phyloP scores from a whole-genome alignment of 2,113 vertebrate species.

The Oncorhynchus kisutch region DNA sequence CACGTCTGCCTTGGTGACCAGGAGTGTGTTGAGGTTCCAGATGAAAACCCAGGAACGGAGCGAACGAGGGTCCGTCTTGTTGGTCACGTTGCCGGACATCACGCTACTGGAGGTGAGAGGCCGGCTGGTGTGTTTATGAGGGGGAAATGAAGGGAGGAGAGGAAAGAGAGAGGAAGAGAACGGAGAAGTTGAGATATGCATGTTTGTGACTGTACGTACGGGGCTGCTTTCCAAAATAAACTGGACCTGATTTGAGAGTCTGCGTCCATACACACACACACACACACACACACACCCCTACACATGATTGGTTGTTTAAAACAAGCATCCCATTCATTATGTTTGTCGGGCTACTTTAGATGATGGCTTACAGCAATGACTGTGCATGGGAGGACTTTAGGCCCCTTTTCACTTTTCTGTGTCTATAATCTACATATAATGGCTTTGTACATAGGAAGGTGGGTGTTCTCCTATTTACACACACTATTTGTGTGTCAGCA shows the following conservation, averaged over 20 bases:
- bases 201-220: too few species aligned
- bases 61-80: slow-evolving; percentile 88
- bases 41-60: slow-evolving; percentile 91
- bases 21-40: slow-evolving; percentile 88
- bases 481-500: slow-evolving; percentile 1
- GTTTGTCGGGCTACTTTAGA: too few species aligned
- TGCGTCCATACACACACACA: too few species aligned
- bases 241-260: too few species aligned
- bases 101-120: slow-evolving; percentile 58
- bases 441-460: neutral
- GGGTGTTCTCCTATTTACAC: neutral
- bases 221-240: too few species aligned
- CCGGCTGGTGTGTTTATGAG: slow-evolving; percentile 26
- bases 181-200: neutral
- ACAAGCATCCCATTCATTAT: too few species aligned
- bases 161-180: neutral
- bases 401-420: neutral
- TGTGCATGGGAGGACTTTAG: neutral
- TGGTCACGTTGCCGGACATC: slow-evolving; percentile 91
- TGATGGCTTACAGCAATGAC: too few species aligned
- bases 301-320: too few species aligned
- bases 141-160: neutral
- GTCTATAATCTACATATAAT: neutral
- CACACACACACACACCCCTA: too few species aligned
- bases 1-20: slow-evolving; percentile 90